Evolutionary conservation across 2,797 vertebrate species (phyloP), one percentile per base, ranked within the genome.

Genomic region (Cephalopachus bancanus): DNA sequence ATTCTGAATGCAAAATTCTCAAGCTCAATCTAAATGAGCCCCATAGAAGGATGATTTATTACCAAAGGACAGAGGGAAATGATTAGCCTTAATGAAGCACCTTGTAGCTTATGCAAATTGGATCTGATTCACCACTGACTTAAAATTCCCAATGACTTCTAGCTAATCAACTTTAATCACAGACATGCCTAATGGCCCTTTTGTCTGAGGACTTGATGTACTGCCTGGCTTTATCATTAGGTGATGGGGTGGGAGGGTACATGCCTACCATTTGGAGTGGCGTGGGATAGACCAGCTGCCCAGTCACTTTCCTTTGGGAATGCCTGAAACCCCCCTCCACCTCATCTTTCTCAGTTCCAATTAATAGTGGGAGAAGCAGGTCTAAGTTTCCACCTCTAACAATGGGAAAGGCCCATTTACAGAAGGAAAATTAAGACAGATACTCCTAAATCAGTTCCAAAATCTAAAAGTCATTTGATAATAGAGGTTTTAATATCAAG

Each of bases 31-130:
- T 93, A 88, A 96, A 95, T 83, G 84, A 97, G 83, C 64, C 84
- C 90, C 87, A 60, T 80, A 80, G 37, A 92, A 97, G 94, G 49
- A 93, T 96, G 94, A 98, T 97, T 96, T 97, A 97, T 97, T 96
- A 76, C 59, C 69, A 74, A 83, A 95, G 94, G 87, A 97, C 59
- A 93, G 87, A 93, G 33, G 93, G 72, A 94, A 96, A 96, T 95
- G 87, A 97, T 98, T 93, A 98, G 94, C 81, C 72, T 98, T 97
- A 97, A 97, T 97, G 95, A 98, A 96, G 96, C 30, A 33, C 92
- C 83, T 96, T 0, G 0, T 92, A 94, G 87, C 95, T 94, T 96
- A 98, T 97, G 97, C 95, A 98, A 97, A 97, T 97, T 96, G 72
- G 86, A 97, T 97, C 64, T 96, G 94, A 96, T 93, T 97, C 96